Evolutionary conservation across 2,888 invertebrate species (phyloP).

Genomic region (Drosophila anceps): DNA sequence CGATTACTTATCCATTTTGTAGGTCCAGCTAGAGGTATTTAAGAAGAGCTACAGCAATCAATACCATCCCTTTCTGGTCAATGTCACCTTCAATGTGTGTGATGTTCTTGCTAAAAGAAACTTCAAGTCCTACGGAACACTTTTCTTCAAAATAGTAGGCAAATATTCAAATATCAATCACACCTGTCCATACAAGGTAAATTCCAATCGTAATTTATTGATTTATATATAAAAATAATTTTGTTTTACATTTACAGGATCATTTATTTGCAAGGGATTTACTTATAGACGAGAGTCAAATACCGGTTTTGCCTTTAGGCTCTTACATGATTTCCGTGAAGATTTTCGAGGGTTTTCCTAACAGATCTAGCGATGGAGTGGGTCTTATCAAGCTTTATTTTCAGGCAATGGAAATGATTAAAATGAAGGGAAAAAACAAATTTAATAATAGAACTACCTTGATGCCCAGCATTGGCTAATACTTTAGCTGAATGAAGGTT

Average conservation of each 20-base stretch:
- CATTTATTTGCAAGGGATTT: conserved; percentile 30
- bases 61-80: conserved; percentile 52
- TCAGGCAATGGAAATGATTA: conserved; percentile 20
- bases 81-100: conserved; percentile 45
- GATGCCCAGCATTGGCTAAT: not conserved
- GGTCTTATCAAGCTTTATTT: conserved; percentile 32
- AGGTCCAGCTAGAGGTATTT: conserved; percentile 11
- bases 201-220: not conserved
- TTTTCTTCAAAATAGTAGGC: not conserved
- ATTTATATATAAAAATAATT: not conserved
- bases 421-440: not conserved
- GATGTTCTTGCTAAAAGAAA: conserved; percentile 36
- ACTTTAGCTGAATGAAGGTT: not conserved
- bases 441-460: not conserved
- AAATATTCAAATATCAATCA: conserved; percentile 53
- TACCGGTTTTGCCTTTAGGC: conserved; percentile 32
- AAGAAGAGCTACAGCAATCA: conserved; percentile 51
- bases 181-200: conserved; percentile 42
- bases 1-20: not conserved
- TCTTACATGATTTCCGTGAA: not conserved
- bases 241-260: conserved; percentile 10
- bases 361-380: not conserved
- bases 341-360: not conserved
- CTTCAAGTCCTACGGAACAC: conserved; percentile 36
- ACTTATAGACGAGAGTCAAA: conserved; percentile 2